Evolutionary conservation across 2,888 invertebrate genomes (phyloP), one percentile per base, ranked within the genome.

Genomic region (Plagodis pulveraria): DNA sequence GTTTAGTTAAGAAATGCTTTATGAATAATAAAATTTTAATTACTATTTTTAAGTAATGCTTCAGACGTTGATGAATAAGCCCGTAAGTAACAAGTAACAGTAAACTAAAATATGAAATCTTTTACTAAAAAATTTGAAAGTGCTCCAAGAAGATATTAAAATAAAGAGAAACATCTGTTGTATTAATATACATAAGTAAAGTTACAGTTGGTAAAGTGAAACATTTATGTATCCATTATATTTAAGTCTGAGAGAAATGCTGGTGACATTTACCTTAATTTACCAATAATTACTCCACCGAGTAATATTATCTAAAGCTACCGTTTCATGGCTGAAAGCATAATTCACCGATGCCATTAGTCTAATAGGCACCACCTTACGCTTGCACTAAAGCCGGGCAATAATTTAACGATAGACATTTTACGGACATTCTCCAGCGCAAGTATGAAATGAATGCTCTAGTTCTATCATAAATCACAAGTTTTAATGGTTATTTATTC

Each of bases 401-500:
- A 67, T 69, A 69, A 66, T 55, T 65, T 65, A 62, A 63, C 56
- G 41, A 57, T 66, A 63, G 63, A 66, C 65, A 66, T 68, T 66
- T 59, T 63, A 64, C 62, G 69, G 69, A 73, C 72, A 76, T 70
- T 74, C 68, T 58, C 58, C 58, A 44, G 66, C 66, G 63, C 69
- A 68, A 72, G 70, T 70, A 70, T 65, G 63, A 70, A 77, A 74
- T 74, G 66, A 75, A 78, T 77, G 73, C 59, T 73, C 70, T 78
- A 76, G 72, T 78, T 74, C 72, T 57, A 67, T 71, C 67, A 83
- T 84, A 83, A 86, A 83, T 86, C 77, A 78, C 77, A 78, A 65
- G 72, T 82, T 88, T 89, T 88, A 87, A 88, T 87, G 84, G 83
- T 83, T 83, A 84, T 87, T 88, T 81, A 84, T 84, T 80, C 80